Conservation (phyloP, 2,113 vertebrate genomes). For the Psittacula cyanocephala region DNA sequence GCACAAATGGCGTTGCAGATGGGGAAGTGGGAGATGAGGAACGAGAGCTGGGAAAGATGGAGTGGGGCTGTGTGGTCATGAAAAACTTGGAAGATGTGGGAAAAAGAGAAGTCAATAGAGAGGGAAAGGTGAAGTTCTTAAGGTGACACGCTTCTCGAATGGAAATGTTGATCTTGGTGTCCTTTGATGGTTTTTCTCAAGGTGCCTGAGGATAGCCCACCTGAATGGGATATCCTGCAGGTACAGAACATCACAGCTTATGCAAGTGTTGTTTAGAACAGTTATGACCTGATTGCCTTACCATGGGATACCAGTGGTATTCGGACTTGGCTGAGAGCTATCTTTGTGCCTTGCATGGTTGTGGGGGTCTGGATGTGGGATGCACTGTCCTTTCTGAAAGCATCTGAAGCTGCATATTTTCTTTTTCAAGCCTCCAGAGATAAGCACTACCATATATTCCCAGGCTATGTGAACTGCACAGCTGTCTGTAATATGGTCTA, state of each 20-base stretch:
- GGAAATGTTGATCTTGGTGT: background rate
- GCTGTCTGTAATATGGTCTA: background rate
- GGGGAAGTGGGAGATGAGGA: slow-evolving; percentile 43
- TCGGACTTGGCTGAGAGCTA: background rate
- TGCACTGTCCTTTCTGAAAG: background rate
- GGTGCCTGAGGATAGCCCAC: background rate
- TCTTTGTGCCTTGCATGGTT: background rate
- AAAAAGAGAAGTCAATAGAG: background rate
- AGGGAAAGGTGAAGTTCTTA: background rate
- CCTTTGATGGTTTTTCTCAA: background rate
- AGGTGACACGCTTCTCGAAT: background rate
- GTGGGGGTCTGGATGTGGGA: background rate
- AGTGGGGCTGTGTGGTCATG: background rate
- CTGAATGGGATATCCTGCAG: background rate
- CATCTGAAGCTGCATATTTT: background rate
- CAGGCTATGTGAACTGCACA: background rate
- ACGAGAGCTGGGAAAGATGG: background rate
- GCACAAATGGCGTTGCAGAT: slow-evolving; percentile 35
- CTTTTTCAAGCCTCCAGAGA: background rate
- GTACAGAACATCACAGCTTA: background rate
- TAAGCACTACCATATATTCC: background rate
- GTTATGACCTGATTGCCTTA: background rate
- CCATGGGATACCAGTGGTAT: background rate
- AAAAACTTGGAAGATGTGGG: background rate
- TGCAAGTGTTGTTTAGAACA: background rate